Conservation (phyloP, 2,113 vertebrate genomes). For the Herpetotheres cachinnans region DNA sequence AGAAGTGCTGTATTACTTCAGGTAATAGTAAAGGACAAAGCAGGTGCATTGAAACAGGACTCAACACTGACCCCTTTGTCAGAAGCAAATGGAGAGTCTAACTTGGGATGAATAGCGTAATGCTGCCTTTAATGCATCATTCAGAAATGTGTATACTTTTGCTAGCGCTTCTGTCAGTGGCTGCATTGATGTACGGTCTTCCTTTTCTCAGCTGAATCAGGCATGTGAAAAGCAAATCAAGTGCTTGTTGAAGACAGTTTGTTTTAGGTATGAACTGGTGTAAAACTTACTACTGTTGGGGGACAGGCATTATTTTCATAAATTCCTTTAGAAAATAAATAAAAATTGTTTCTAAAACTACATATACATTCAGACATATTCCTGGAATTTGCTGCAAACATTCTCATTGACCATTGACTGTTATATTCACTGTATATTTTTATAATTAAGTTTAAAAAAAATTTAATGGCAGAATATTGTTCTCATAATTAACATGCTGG, state of each 20-base stretch:
- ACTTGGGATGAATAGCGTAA: neutral
- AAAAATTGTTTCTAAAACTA: neutral
- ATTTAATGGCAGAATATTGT: neutral
- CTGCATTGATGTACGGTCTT: neutral
- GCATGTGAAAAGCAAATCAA: neutral
- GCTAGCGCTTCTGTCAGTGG: neutral
- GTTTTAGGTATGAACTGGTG: neutral
- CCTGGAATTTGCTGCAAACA: neutral
- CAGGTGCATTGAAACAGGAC: neutral
- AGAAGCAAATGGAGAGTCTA: neutral
- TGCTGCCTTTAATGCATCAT: neutral
- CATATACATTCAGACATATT: neutral
- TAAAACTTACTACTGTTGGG: neutral
- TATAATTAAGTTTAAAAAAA: neutral
- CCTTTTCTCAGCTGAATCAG: neutral
- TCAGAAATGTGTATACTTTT: neutral
- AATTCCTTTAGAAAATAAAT: neutral
- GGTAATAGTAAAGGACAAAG: neutral
- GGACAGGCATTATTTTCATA: neutral
- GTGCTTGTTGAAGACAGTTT: neutral
- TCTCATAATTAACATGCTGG: neutral
- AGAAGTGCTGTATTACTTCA: neutral
- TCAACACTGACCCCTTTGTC: neutral
- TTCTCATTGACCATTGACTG: neutral
- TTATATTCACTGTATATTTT: neutral